These are phyloP conservation scores for Labeo calbasu DNA, from an alignment of 2,797 vertebrate species.

Conservation along the genomic window DNA sequence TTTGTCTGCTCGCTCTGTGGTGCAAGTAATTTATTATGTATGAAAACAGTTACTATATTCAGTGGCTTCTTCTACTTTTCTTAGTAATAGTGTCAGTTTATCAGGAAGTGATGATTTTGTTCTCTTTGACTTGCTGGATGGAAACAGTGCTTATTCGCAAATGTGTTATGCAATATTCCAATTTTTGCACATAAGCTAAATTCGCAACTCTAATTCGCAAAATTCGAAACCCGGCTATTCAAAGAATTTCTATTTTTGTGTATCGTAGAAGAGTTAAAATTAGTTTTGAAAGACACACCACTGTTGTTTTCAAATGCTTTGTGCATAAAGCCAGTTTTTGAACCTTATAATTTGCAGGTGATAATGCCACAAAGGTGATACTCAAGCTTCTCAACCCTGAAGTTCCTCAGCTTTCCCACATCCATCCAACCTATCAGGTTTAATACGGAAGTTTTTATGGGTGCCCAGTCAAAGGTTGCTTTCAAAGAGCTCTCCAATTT, in stretches of 20 bases:
- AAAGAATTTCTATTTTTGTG: not conserved
- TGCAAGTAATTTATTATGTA: too few species aligned
- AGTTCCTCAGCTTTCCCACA: conserved; percentile 23
- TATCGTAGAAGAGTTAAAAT: not conserved
- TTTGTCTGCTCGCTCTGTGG: too few species aligned
- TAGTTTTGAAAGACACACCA: not conserved
- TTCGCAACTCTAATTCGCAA: too few species aligned
- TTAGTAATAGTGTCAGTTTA: too few species aligned
- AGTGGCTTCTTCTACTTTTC: too few species aligned
- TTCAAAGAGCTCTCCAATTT: conserved; percentile 60
- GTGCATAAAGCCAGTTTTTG: conserved; percentile 10
- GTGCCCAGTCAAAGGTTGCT: conserved; percentile 37
- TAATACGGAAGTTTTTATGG: conserved; percentile 22
- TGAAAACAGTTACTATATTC: too few species aligned
- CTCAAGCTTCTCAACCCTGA: not conserved
- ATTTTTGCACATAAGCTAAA: too few species aligned
- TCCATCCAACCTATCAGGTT: conserved; percentile 27
- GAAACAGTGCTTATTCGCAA: too few species aligned
- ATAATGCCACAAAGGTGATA: conserved; percentile 22
- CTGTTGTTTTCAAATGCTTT: not conserved
- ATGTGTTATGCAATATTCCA: too few species aligned
- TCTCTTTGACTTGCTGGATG: too few species aligned
- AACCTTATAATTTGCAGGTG: not conserved
- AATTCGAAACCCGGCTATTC: too few species aligned
- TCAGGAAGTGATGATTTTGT: too few species aligned